phyloP scores from a whole-genome alignment of 2,888 invertebrate species.

The Trachelus tabidus region DNA sequence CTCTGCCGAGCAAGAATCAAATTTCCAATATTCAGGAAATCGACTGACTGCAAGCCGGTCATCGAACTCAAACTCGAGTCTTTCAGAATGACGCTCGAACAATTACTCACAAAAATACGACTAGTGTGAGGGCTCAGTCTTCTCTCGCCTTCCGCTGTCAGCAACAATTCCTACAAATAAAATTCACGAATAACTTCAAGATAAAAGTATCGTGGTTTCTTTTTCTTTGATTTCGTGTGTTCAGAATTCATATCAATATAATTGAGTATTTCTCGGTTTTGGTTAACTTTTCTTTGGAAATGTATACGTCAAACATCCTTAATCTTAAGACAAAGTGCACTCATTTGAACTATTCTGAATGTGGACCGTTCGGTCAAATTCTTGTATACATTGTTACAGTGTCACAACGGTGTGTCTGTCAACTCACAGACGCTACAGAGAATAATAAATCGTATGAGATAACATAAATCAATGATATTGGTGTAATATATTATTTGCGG shows the following conservation, averaged over 20 bases:
- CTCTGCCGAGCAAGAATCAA: slow-evolving; percentile 70
- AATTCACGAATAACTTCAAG: slow-evolving; percentile 7
- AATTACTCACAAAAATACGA: slow-evolving; percentile 75
- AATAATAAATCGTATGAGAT: too few species aligned
- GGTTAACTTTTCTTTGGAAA: too few species aligned
- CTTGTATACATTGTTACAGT: too few species aligned
- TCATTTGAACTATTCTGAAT: too few species aligned
- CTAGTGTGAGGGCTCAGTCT: slow-evolving; percentile 69
- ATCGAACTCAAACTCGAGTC: slow-evolving; percentile 70
- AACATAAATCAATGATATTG: too few species aligned
- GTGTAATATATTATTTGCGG: too few species aligned
- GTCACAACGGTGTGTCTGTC: too few species aligned
- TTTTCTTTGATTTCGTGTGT: background rate
- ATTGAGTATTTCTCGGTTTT: too few species aligned
- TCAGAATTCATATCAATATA: slow-evolving; percentile 2
- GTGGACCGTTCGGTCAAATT: too few species aligned
- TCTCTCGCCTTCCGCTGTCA: slow-evolving; percentile 71
- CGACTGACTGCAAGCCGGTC: slow-evolving; percentile 73
- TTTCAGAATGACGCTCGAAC: slow-evolving; percentile 63
- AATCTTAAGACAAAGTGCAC: too few species aligned
- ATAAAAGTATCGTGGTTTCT: background rate
- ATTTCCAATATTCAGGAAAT: slow-evolving; percentile 73
- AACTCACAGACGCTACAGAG: too few species aligned
- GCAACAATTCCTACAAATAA: slow-evolving; percentile 70
- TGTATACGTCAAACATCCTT: too few species aligned